Conservation (phyloP, 2,888 invertebrate genomes). For the Melipona beecheii region DNA sequence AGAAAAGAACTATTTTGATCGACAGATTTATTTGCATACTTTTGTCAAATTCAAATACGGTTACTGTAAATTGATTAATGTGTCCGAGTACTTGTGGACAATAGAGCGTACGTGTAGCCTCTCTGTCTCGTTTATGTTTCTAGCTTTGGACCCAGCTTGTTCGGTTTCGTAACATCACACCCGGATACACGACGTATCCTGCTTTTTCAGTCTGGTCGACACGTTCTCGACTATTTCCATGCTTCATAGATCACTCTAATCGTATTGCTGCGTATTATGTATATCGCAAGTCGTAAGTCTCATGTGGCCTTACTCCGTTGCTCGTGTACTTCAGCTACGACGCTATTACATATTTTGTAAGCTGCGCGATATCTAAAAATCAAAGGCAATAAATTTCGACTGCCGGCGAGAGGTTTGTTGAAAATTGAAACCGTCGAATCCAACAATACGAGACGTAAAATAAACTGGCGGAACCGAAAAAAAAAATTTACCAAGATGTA, state of each 20-base stretch:
- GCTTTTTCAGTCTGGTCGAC: constrained; percentile 53
- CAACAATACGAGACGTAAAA: background rate
- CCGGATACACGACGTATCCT: constrained; percentile 60
- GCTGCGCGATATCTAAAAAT: background rate
- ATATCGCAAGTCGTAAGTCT: constrained; percentile 29
- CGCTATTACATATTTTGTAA: background rate
- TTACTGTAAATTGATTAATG: background rate
- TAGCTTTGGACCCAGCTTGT: constrained; percentile 36
- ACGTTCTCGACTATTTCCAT: constrained; percentile 43
- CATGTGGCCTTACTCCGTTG: background rate
- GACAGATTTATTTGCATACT: background rate
- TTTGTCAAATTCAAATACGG: background rate
- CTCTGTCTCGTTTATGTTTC: constrained; percentile 33
- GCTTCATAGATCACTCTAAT: constrained; percentile 39
- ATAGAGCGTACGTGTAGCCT: constrained; percentile 11
- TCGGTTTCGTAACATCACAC: constrained; percentile 58
- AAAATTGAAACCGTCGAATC: background rate
- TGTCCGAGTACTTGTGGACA: background rate
- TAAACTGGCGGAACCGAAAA: background rate
- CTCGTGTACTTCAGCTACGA: background rate
- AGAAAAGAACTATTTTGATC: background rate
- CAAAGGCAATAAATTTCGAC: background rate
- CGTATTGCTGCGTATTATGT: constrained; percentile 13
- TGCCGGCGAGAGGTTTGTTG: background rate
- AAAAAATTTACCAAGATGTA: background rate